Base-by-base conservation (phyloP, 2,797 vertebrate species). In the Urocyon cinereoargenteus region DNA sequence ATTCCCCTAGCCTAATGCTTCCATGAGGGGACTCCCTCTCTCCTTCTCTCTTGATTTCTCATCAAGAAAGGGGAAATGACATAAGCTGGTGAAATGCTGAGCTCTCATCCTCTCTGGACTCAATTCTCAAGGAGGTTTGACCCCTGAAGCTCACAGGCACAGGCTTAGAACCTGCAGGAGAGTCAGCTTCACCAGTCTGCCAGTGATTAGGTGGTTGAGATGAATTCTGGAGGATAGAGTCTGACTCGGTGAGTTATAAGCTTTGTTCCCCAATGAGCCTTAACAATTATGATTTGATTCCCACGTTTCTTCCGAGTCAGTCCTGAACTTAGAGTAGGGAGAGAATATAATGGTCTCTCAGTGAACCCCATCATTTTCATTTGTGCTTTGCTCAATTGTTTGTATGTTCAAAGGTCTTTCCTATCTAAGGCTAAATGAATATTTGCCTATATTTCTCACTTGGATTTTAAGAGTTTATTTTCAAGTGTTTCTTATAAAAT, bases 401-500 rank as follows among this genome's bases (percentile, higher is more conserved):
- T 79, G 75, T 45, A 45, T 64, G 85, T 86, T 86, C 0, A 4
- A 94, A 94, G 31, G 28, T 83, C 81, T 86, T 83, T 72, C 26
- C 55, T 28, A 86, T 45, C 31, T 36, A 92, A 82, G 66, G 59
- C 1, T 49, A 11, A 83, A 61, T 94, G 68, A 86, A 89, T 89
- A 53, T 64, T 77, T 83, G 15, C 22, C 11, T 36, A 18, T 28
- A 45, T 49, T 66, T 82, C 81, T 66, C 34, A 53, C 19, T 59
- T 89, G 45, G 45, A 77, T 51, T 94, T 91, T 86, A 34, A 75
- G 26, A 36, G 24, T 31, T 87, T 68, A 91, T 51, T 83, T 92
- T 49, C n/a, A 86, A 95, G 55, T 70, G 31, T 85, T 85, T 94
- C 57, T 90, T n/a, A 86, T 51, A 81, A 75, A 85, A 57, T 82